Base-by-base conservation (phyloP, 2,888 invertebrate genomes). In the Acanthacorydalis orientalis region DNA sequence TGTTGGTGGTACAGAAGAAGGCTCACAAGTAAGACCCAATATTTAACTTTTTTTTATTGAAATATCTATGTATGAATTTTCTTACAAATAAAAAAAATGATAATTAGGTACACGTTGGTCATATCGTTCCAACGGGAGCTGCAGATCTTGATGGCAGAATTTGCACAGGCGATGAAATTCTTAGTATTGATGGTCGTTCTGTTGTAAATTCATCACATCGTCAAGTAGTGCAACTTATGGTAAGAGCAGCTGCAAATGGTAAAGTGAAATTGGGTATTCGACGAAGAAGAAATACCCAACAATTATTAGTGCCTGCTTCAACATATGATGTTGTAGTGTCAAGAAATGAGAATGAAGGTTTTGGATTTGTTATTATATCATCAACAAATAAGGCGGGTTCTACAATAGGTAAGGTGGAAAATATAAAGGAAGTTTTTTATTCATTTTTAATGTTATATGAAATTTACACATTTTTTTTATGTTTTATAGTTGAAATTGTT, bases 351-450 rank as follows among this genome's bases (percentile, higher is more conserved):
- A 88, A 83, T 53, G 97, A 98, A 66, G 97, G 97, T 4, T 98
- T 98, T 64, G 98, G 98, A 10, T 98, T 98, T 67, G 96, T 97
- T 43, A 95, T 98, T 55, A 96, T 97, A 57, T 95, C 96, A 0
- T 91, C 91, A 6, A 87, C 91, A 4, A 90, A 89, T 55, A 85
- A 84, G 66, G 81, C 83, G 51, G 85, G 86, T 31, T 85, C 85
- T 1, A 90, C 90, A 23, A 92, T 93, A 54, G 92, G 92, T 80
- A 63, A 60, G 61, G 59, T 44, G 23, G 15, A 38, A 37, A 9
- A 37, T 7, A n/a, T 14, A 12, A 12, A 2, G n/a, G n/a, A 11
- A 14, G 14, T 40, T 40, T 40, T 14, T n/a, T 2, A 40, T 48
- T 47, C n/a, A n/a, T n/a, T n/a, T n/a, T n/a, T n/a, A n/a, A n/a